Conservation (phyloP, 2,113 vertebrate species). For the Thunnus maccoyii region DNA sequence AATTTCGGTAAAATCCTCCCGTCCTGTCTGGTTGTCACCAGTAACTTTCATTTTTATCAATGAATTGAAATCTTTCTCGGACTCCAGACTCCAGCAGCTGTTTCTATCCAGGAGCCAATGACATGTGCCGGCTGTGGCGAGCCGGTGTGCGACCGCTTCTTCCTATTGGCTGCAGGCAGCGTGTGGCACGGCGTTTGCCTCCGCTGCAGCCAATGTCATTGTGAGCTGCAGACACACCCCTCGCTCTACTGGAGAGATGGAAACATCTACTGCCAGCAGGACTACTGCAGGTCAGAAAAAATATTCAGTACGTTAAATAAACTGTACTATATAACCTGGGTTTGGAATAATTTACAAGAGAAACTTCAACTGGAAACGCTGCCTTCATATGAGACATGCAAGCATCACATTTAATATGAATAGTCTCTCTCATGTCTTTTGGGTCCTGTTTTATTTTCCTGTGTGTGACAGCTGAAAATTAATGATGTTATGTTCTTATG, state of each 20-base stretch:
- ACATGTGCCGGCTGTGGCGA: constrained; percentile 72
- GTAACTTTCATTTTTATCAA: neutral
- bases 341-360: too few relatives aligned
- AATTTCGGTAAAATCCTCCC: too few relatives aligned
- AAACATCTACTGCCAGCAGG: constrained; percentile 81
- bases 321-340: too few relatives aligned
- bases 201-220: constrained; percentile 80
- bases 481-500: too few relatives aligned
- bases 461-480: too few relatives aligned
- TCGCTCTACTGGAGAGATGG: constrained; percentile 81
- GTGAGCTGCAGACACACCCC: constrained; percentile 76
- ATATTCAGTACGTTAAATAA: too few relatives aligned
- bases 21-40: too few relatives aligned
- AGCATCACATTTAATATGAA: too few relatives aligned
- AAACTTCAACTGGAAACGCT: too few relatives aligned
- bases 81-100: constrained; percentile 24
- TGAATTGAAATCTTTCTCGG: neutral
- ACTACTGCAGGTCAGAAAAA: constrained; percentile 78
- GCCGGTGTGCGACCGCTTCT: constrained; percentile 78
- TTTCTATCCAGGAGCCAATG: constrained; percentile 63
- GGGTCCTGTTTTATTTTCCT: too few relatives aligned
- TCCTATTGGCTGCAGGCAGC: constrained; percentile 77
- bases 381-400: too few relatives aligned
- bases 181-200: constrained; percentile 80
- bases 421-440: too few relatives aligned